Conservation (phyloP, 2,888 invertebrate genomes). For the Chymomyza caudatula region DNA sequence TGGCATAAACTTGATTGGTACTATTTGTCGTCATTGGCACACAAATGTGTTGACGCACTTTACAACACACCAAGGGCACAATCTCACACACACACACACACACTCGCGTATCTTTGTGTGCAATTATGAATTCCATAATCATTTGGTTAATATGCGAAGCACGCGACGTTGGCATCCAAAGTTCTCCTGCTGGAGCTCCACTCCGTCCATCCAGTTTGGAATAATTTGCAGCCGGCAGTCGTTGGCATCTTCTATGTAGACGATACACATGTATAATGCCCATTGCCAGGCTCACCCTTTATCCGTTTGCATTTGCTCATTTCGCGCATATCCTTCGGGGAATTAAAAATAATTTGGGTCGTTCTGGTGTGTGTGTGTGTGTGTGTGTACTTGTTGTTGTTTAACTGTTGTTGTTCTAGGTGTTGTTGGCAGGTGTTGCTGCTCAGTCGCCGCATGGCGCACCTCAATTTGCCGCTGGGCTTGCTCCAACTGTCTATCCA, state of each 20-base stretch:
- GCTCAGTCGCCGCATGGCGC: neutral
- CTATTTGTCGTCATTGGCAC: conserved; percentile 35
- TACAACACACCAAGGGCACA: conserved; percentile 65
- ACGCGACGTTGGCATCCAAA: conserved; percentile 47
- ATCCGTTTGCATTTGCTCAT: conserved; percentile 28
- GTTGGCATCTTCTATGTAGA: neutral
- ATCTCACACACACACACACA: conserved; percentile 22
- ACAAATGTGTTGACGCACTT: conserved; percentile 68
- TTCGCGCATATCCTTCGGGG: conserved; percentile 62
- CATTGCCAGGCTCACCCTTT: conserved; percentile 11
- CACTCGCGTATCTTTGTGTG: conserved; percentile 26
- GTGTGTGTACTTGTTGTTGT: neutral
- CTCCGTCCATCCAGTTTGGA: conserved; percentile 29
- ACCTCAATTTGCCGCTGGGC: neutral
- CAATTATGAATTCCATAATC: conserved; percentile 73
- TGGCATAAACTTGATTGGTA: too few relatives aligned
- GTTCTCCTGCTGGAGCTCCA: neutral
- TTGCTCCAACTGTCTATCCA: neutral
- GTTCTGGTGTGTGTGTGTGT: conserved; percentile 45
- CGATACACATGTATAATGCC: neutral
- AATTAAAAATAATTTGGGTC: conserved; percentile 72
- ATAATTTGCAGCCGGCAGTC: conserved; percentile 53
- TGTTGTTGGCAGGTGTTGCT: conserved; percentile 49
- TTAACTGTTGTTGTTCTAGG: conserved; percentile 18
- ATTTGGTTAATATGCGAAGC: conserved; percentile 71